Evolutionary conservation across 2,888 invertebrate genomes (phyloP), one percentile per base, ranked within the genome.

Genomic region (Crossocerus cetratus): DNA sequence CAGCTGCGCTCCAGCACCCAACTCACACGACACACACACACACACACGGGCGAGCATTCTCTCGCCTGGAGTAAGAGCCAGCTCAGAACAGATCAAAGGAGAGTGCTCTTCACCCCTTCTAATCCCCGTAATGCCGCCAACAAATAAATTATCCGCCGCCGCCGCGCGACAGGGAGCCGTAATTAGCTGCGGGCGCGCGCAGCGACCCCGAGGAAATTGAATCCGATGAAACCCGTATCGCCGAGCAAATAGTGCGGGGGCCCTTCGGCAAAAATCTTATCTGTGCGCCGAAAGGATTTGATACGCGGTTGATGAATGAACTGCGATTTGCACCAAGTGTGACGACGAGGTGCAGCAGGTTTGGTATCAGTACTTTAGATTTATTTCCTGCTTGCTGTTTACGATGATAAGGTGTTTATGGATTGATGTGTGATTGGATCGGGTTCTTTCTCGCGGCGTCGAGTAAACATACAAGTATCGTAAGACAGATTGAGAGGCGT

Each of bases 151-250:
- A 74, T 63, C 53, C 57, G 57, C 54, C 13, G 43, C 23, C 14
- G 5, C n/a, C n/a, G n/a, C n/a, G n/a, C 53, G 16, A 57, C n/a
- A 11, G 60, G 60, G 42, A 60, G 43, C 55, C 32, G 64, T 62
- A 67, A 67, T 70, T 74, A 74, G 64, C 43, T 32, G 42, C 54
- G 54, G 45, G 56, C 63, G 58, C 53, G 66, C 63, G 20, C 53
- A 63, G 23, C 57, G 55, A 72, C 55, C 18, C 53, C 42, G 22
- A 21, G 45, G 63, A 75, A 78, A 78, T 72, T 75, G 74, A 74
- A 32, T 22, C 20, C 60, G 62, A 73, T 66, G 58, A 56, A 67
- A 44, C 60, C 16, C n/a, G 56, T 68, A 68, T 64, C 66, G 32
- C 62, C 55, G 4, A 20, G 49, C 56, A 68, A 78, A 78, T 66